These are phyloP conservation scores for Anas capensis DNA, from an alignment of 2,797 vertebrate species.

Conservation along the genomic window DNA sequence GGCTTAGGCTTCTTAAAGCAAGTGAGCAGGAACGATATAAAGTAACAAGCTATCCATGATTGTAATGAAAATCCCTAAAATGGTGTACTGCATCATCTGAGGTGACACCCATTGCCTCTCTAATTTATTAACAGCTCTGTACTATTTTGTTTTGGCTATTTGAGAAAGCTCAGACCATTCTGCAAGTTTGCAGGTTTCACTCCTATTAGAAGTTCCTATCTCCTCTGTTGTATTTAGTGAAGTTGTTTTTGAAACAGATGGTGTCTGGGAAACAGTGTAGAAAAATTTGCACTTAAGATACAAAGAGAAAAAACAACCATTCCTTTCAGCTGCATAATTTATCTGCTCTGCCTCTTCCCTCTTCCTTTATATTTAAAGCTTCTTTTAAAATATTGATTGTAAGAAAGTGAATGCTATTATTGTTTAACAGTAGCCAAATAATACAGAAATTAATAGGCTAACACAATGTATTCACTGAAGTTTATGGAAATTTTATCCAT, in stretches of 20 bases:
- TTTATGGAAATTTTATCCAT: conserved; percentile 37
- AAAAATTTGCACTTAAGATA: conserved; percentile 18
- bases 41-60: not conserved
- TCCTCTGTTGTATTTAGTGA: not conserved
- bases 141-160: not conserved
- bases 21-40: not conserved
- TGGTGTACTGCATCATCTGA: not conserved
- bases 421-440: conserved; percentile 21
- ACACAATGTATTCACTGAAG: not conserved
- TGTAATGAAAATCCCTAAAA: not conserved
- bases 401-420: conserved; percentile 19
- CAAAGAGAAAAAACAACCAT: conserved; percentile 21
- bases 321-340: conserved; percentile 45
- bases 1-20: not conserved
- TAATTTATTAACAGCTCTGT: conserved; percentile 13
- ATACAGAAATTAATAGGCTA: conserved; percentile 7
- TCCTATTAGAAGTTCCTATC: not conserved
- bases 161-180: not conserved
- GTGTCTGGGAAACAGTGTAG: conserved; percentile 33
- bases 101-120: not conserved
- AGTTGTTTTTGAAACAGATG: conserved; percentile 46
- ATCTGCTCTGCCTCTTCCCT: not conserved
- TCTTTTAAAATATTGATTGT: conserved; percentile 40
- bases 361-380: conserved; percentile 7
- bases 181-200: conserved; percentile 8